These are phyloP conservation scores for Tricholaema leucomelas DNA, from an alignment of 2,113 vertebrate genomes.

Conservation along the genomic window DNA sequence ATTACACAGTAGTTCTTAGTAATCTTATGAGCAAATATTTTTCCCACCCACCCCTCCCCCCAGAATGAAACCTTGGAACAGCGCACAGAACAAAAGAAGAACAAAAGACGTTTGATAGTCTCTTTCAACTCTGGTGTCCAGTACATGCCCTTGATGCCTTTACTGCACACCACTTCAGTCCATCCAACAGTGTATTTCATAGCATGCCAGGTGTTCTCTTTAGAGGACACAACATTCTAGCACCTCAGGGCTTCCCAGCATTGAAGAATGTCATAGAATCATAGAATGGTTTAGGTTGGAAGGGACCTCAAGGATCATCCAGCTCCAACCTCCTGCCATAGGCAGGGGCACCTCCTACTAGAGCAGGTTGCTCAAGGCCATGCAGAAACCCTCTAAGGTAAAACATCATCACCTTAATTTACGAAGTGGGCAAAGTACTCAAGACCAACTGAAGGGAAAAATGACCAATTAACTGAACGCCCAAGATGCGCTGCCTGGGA, in stretches of 20 bases:
- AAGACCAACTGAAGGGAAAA: neutral
- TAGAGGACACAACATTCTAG: neutral
- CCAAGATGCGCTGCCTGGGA: neutral
- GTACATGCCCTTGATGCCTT: accelerated
- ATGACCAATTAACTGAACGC: neutral
- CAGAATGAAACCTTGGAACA: neutral
- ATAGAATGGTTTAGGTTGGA: too few relatives aligned
- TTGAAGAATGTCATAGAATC: neutral
- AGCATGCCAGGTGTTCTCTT: neutral
- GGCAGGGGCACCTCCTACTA: too few relatives aligned
- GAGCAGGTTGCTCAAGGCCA: too few relatives aligned
- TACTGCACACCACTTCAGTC: neutral
- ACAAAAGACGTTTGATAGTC: neutral
- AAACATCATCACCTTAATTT: neutral
- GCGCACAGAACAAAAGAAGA: neutral
- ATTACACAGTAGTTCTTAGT: neutral
- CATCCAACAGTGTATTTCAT: neutral
- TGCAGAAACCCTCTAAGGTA: neutral
- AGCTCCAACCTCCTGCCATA: too few relatives aligned
- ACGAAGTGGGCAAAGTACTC: neutral
- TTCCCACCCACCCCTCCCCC: accelerated
- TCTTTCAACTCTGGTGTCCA: neutral
- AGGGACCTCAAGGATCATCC: too few relatives aligned
- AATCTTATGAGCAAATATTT: neutral
- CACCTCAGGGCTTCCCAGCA: neutral